Percentiles rank a stretch among this genome's conserved stretches.
phyloP scores from a whole-genome alignment of 2,113 vertebrate species.

The Donacobius atricapilla region DNA sequence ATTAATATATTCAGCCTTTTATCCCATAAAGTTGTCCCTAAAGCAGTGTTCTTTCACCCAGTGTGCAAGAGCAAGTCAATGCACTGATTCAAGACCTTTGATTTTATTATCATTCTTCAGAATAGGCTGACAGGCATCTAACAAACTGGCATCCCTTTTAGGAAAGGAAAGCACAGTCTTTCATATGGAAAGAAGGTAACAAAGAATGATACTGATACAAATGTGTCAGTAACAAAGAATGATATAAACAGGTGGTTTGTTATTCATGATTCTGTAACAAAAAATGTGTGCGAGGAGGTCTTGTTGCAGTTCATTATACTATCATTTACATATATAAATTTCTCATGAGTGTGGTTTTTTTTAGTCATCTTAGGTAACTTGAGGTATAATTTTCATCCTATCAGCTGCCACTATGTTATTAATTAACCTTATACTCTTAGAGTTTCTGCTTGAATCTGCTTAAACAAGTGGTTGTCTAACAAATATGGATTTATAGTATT shows the following conservation, averaged over 20 bases:
- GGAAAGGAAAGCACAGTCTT: background rate
- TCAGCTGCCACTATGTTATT: background rate
- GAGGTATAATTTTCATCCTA: background rate
- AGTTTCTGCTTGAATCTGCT: background rate
- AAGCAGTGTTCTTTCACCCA: background rate
- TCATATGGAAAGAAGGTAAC: no score
- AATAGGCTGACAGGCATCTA: background rate
- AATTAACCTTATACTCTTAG: background rate
- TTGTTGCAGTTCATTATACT: no score
- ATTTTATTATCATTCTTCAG: background rate
- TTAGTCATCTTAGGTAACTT: background rate
- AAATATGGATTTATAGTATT: background rate
- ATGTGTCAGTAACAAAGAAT: background rate
- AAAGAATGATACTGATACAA: background rate
- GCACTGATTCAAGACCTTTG: background rate
- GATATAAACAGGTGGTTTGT: background rate
- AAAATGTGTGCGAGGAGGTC: no score
- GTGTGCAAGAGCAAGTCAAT: background rate
- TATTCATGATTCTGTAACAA: background rate
- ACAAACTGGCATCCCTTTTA: background rate
- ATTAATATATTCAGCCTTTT: background rate
- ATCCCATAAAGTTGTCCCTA: background rate
- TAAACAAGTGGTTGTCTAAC: background rate
- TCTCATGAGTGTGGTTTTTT: background rate
- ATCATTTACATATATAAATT: background rate